Base-by-base conservation (phyloP, 2,888 invertebrate species). In the Volucella bombylans region DNA sequence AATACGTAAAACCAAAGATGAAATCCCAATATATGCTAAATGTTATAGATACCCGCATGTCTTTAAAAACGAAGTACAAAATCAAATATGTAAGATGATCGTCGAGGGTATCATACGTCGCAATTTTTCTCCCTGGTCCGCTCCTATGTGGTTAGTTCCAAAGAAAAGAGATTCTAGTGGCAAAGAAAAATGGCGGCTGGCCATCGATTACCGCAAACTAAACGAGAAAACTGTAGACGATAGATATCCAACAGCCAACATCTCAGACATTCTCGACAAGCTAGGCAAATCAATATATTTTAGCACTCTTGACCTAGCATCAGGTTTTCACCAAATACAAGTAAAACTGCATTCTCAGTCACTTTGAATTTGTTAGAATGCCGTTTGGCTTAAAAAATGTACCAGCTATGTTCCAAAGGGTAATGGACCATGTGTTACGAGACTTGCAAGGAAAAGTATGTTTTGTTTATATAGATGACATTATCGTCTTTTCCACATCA, bases 311-410 rank as follows among this genome's bases (percentile, higher is more conserved):
- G 62, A 77, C 45, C 39, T 77, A 4, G 77, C 62, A 1, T 45
- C 38, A 0, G 77, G 69, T 4, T 77, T 62, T 18, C 54, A 77
- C 11, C 62, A 62, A 39, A 62, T 61, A 1, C 54, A 77, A 3
- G 43, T 61, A 87, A 87, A 61, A 87, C 86, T 0, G 87, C 87
- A 1, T 87, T 87, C n/a, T 73, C 62, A 12, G 81, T 82, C 18
- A 23, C 2, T 23, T 23, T 23, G 18, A 23, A 23, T 23, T 23
- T 23, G 18, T 23, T 23, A 23, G 18, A 23, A 23, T 23, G 18
- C 18, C 18, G 18, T 23, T 23, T 23, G 18, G 18, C 18, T 23
- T 23, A 2, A 23, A 23, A 23, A 23, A 23, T 23, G 18, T 2
- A 23, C 2, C 18, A 23, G 3, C 18, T 23, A 23, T 2, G 18